Evolutionary conservation across 2,113 vertebrate species (phyloP).

Genomic region (Benitochromis conjunctus): DNA sequence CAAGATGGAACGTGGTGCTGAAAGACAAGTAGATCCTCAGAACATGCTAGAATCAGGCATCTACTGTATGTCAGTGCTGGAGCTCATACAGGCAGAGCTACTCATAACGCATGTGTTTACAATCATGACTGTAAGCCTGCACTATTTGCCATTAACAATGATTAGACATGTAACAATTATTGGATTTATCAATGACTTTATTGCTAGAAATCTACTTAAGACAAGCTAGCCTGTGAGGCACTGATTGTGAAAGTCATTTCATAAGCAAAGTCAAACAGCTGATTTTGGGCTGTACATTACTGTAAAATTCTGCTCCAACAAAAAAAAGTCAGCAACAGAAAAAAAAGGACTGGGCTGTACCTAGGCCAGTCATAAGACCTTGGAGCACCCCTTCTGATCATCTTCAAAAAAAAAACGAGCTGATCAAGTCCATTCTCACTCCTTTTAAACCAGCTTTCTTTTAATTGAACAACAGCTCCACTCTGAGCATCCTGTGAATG

Average conservation of each 20-base stretch:
- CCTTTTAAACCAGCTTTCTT: no score
- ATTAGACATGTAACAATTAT: neutral
- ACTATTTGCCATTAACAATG: neutral
- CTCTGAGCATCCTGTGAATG: no score
- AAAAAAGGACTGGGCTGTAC: neutral
- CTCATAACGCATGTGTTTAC: neutral
- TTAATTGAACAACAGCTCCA: no score
- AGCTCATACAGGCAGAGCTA: neutral
- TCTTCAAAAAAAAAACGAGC: neutral
- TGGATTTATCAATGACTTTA: neutral
- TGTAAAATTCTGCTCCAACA: neutral
- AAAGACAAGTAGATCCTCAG: slow-evolving; percentile 24
- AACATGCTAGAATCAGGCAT: neutral
- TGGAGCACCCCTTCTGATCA: neutral
- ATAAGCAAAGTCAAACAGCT: neutral
- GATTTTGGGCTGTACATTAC: neutral
- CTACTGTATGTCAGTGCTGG: neutral
- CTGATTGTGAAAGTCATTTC: neutral
- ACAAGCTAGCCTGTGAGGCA: neutral
- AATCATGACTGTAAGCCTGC: neutral
- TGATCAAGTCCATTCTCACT: neutral
- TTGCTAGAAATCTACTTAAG: neutral
- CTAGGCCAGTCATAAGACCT: neutral
- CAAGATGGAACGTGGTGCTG: neutral
- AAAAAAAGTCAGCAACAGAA: neutral